Evolutionary conservation across 2,797 vertebrate genomes (phyloP), one percentile per base, ranked within the genome.

Genomic region (Petrocephalus sullivani): DNA sequence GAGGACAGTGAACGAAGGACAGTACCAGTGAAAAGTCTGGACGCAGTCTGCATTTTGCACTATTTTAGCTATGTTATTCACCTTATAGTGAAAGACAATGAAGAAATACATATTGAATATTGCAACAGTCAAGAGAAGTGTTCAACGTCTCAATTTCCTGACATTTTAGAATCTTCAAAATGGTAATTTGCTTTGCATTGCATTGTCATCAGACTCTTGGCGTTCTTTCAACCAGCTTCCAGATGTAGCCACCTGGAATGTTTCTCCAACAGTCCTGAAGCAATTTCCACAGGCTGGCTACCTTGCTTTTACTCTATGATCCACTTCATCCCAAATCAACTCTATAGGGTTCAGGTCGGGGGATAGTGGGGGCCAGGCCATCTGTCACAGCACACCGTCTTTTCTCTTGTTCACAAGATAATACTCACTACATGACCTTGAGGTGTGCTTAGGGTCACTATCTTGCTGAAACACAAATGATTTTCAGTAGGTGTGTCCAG

Each of bases 1-100:
- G 91, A 93, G 90, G 92, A 87, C n/a, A n/a, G 19, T 3, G 16
- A 81, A 41, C 14, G 33, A 81, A 21, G 41, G 21, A 7, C 58
- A 61, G n/a, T 61, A 9, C 7, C n/a, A 61, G n/a, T 61, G 58
- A 61, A 61, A 61, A 8, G 3, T 60, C 58, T 61, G n/a, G n/a
- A 21, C 5, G 1, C 21, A 28, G 9, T 8, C 23, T 64, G 8
- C 8, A 28, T 23, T 61, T 61, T 2, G 10, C 21, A 23, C 8
- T 64, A 23, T 64, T 64, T 64, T 64, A 28, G 21, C 60, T 64
- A 58, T n/a, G 60, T 28, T 64, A 64, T 64, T 64, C 60, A 10
- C 23, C 23, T 28, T 64, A 28, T 3, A 64, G 61, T 28, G 28
- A 64, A 28, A 28, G 10, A 64, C 10, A 64, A 1, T 28, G 9